These are phyloP conservation scores for Chiloscyllium plagiosum DNA, from an alignment of 2,113 vertebrate species.

Conservation along the genomic window DNA sequence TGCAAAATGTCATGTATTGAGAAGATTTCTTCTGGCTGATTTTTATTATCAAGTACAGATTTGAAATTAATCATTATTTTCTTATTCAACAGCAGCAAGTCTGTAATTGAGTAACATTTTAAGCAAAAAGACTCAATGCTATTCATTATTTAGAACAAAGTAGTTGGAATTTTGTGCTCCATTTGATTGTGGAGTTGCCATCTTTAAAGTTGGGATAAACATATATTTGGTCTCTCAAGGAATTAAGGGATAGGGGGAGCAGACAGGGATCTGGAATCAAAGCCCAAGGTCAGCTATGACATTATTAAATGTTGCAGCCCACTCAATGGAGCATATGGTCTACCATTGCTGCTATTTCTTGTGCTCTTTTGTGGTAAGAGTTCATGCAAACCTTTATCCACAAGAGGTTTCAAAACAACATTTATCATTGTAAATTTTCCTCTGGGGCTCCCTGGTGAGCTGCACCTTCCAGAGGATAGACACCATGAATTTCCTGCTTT, in stretches of 20 bases:
- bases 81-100: not conserved
- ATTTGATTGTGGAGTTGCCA: too few species aligned
- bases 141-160: not conserved
- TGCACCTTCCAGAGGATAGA: not conserved
- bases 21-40: too few species aligned
- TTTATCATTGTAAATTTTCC: not conserved
- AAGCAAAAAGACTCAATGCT: not conserved
- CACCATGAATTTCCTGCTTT: not conserved
- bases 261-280: too few species aligned
- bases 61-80: not conserved
- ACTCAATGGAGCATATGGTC: too few species aligned
- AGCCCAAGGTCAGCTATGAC: too few species aligned
- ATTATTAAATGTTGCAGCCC: too few species aligned
- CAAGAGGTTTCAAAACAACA: not conserved
- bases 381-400: not conserved
- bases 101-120: not conserved
- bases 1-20: not conserved
- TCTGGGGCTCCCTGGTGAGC: not conserved
- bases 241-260: too few species aligned
- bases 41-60: not conserved
- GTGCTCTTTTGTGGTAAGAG: too few species aligned
- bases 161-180: too few species aligned
- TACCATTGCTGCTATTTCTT: too few species aligned
- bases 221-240: too few species aligned
- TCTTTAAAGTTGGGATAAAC: too few species aligned